Evolutionary conservation across 2,113 vertebrate genomes (phyloP).

Genomic region (Pseudorhombus dupliciocellatus): DNA sequence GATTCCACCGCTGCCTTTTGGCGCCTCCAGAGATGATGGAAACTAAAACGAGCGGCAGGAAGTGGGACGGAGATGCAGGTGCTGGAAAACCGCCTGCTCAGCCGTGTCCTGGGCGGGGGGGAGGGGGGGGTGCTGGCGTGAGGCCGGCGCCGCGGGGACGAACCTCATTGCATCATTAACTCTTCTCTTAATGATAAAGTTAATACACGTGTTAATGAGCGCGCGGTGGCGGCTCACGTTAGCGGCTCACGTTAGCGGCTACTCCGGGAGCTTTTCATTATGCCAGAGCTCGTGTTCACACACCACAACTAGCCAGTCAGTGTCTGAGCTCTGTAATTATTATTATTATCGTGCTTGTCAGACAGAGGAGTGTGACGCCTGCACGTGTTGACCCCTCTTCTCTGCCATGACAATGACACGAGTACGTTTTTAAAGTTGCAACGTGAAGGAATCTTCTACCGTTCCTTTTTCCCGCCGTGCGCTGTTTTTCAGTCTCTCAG

Average conservation of each 20-base stretch:
- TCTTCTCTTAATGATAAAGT: conserved; percentile 31
- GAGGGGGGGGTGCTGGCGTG: too few relatives aligned
- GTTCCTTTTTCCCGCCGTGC: too few relatives aligned
- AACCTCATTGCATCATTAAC: conserved; percentile 40
- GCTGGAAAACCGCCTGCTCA: conserved; percentile 29
- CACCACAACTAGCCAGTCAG: not conserved
- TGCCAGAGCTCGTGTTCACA: not conserved
- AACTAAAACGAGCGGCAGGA: conserved; percentile 58
- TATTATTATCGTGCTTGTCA: not conserved
- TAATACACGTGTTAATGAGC: conserved; percentile 36
- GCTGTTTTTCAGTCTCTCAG: conserved; percentile 7
- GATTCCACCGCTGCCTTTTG: conserved; percentile 16
- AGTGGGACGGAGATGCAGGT: conserved; percentile 69
- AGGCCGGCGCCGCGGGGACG: not conserved
- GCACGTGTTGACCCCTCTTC: too few relatives aligned
- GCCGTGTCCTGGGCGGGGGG: conserved; percentile 18
- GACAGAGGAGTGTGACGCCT: too few relatives aligned
- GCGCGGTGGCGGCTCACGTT: too few relatives aligned
- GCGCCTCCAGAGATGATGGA: conserved; percentile 47
- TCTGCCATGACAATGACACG: too few relatives aligned
- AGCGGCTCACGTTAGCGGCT: not conserved
- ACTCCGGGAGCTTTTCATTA: not conserved
- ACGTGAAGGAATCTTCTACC: too few relatives aligned
- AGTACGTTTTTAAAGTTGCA: not conserved
- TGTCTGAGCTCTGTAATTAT: not conserved